Evolutionary conservation across 2,113 vertebrate species (phyloP), one percentile per base, ranked within the genome.

Genomic region (Tautogolabrus adspersus): DNA sequence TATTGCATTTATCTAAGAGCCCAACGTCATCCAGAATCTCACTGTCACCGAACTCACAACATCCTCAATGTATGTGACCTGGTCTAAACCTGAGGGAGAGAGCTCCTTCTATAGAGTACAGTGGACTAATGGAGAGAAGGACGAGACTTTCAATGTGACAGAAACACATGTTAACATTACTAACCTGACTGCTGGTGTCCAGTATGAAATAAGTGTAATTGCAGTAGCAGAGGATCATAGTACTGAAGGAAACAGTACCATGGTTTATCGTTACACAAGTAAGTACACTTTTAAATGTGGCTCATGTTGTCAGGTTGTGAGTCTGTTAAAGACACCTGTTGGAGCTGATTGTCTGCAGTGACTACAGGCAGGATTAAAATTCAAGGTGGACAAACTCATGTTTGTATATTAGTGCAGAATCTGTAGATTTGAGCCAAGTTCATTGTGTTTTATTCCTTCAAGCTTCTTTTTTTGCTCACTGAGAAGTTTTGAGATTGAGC

Each of bases 171-270:
- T 1, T 1, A 84, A 52, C 34, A 44, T 90, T 1, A 77, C 11
- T 72, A 1, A 38, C 30, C 85, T 91, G 66, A 86, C 46, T 80
- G 6, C 87, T 84, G 87, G 83, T 37, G 54, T 59, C 1, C 38
- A 66, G 15, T 91, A 75, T 34, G 1, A 4, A 3, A n/a, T 78
- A 8, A 79, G 0, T 56, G 64, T 83, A 1, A 47, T n/a, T 42
- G 40, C 40, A 42, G 40, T 42, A 26, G 55, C 81, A 54, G 60
- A 0, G 16, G 40, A 42, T 42, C 1, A 42, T 11, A 11, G 1
- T 10, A 42, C 40, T 42, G 11, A 11, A 0, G 70, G 75, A 64
- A 3, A 54, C 7, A 66, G 12, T 13, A 18, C 23, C 18, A 2
- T 11, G 8, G 40, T 42, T 42, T 42, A 0, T 0, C 21, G 3